phyloP scores from a whole-genome alignment of 2,113 vertebrate genomes.

The Empidonax traillii region DNA sequence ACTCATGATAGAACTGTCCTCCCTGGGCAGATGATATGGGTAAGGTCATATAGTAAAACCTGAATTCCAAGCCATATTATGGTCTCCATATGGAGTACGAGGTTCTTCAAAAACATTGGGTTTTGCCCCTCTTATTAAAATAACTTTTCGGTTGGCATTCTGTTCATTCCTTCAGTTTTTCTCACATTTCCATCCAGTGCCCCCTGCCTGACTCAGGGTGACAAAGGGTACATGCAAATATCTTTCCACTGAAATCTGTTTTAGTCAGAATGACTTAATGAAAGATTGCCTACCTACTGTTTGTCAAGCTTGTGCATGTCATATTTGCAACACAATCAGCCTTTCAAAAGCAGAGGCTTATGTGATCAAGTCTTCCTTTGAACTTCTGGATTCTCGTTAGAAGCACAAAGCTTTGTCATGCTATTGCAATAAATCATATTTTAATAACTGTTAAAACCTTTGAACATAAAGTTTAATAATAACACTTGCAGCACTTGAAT shows the following conservation, averaged over 20 bases:
- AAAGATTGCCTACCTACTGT: not conserved
- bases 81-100: not conserved
- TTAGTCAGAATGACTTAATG: not conserved
- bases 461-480: constrained; percentile 2
- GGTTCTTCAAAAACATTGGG: fast-evolving
- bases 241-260: not conserved
- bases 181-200: not conserved
- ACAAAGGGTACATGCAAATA: not conserved
- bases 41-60: not conserved
- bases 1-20: not conserved
- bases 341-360: not conserved
- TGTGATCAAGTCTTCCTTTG: constrained; percentile 38
- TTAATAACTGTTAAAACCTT: constrained; percentile 25
- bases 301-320: not conserved
- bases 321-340: not conserved
- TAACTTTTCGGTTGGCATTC: not conserved
- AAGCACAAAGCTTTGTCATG: not conserved
- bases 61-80: not conserved
- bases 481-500: constrained; percentile 15
- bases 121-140: not conserved
- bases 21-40: not conserved
- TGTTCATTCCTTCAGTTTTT: not conserved
- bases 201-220: not conserved
- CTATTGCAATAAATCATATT: not conserved
- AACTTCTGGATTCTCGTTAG: not conserved